These are phyloP conservation scores for Ceratoteleas bidentatus DNA, from an alignment of 1,140 invertebrate species.

Conservation along the genomic window DNA sequence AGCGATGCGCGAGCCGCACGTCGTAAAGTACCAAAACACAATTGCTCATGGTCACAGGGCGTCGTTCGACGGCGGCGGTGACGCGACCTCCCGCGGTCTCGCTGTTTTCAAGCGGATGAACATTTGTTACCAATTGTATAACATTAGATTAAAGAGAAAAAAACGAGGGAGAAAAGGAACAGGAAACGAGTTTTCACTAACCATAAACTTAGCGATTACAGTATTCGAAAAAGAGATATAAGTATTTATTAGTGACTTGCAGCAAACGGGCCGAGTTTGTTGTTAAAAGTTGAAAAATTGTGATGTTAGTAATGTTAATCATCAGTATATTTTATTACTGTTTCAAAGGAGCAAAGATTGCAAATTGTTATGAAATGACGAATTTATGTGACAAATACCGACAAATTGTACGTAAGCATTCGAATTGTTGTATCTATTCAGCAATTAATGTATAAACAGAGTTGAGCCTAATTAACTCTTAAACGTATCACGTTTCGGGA, in stretches of 20 bases:
- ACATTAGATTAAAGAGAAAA: constrained; percentile 29
- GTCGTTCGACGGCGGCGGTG: neutral
- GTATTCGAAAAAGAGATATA: constrained; percentile 41
- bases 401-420: constrained; percentile 57
- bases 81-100: constrained; percentile 2
- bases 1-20: neutral
- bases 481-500: constrained; percentile 20
- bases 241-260: constrained; percentile 49
- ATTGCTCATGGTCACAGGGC: constrained; percentile 36
- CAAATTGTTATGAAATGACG: constrained; percentile 61
- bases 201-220: constrained; percentile 38
- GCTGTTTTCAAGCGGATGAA: constrained; percentile 24
- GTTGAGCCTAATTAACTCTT: constrained; percentile 30
- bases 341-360: constrained; percentile 59
- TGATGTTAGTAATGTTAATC: constrained; percentile 64
- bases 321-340: constrained; percentile 66
- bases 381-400: constrained; percentile 62
- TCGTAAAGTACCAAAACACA: constrained; percentile 8
- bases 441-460: constrained; percentile 40
- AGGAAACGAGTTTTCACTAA: constrained; percentile 21
- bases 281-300: constrained; percentile 56
- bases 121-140: constrained; percentile 40
- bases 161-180: no score
- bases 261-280: constrained; percentile 44
- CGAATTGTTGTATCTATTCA: constrained; percentile 49